Base-by-base conservation (phyloP, 2,797 vertebrate genomes). In the Erpetoichthys calabaricus region DNA sequence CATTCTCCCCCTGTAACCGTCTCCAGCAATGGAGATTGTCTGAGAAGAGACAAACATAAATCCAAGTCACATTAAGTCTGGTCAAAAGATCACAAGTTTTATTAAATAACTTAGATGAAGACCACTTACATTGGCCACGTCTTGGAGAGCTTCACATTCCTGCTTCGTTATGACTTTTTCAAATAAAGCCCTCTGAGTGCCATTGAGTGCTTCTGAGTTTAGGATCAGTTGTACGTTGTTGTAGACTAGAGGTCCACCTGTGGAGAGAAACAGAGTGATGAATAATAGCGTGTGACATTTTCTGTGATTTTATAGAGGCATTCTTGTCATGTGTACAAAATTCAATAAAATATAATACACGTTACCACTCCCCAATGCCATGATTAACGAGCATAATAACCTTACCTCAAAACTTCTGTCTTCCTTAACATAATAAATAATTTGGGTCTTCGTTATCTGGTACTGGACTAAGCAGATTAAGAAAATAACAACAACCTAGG, bases 1-100 rank as follows among this genome's bases (percentile, higher is more conserved):
- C 54, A 82, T 89, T 73, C 91, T 92, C 0, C 96, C 96, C 67
- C 89, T 76, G 74, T 99, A 99, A 4, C 96, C 96, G 0, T 98
- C 93, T 42, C 96, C 96, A 64, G 89, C 91, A 56, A 91, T 75
- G 60, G 88, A 84, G 60, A 95, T 87, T 1, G 77, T 75, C 96
- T 99, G 67, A 47, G 8, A 51, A 65, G 64, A 8, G 53, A 61
- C 57, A 58, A 42, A 6, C 10, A 4, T n/a, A 8, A n/a, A 41
- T 5, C 41, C 10, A 44, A 43, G 46, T 5, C 3, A n/a, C 45
- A 4, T 4, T 57, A 49, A 7, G 7, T 49, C 47, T 49, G 47
- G 7, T 49, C 47, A 3, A 49, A n/a, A 49, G 5, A 51, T 51
- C n/a, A n/a, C 8, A 5, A 51, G n/a, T 51, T 25, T 25, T 51